Base-by-base conservation (phyloP, 2,888 invertebrate genomes). In the Eretmocerus hayati region DNA sequence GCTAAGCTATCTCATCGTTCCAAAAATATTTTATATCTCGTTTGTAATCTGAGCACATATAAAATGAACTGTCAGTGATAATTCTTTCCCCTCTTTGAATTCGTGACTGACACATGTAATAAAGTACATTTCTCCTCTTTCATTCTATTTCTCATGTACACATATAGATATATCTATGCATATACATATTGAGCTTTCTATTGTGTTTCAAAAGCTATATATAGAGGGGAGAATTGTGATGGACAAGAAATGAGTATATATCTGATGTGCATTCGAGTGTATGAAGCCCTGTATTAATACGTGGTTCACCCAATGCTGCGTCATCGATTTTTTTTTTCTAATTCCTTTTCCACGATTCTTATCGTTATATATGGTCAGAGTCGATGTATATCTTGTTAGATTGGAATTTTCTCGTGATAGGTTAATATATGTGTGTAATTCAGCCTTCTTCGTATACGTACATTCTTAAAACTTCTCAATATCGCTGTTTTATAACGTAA, bases 241-340 rank as follows among this genome's bases (percentile, higher is more conserved):
- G n/a, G n/a, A n/a, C n/a, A n/a, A n/a, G n/a, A n/a, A n/a, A n/a
- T n/a, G n/a, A n/a, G n/a, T n/a, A n/a, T n/a, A n/a, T n/a, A n/a
- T n/a, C n/a, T n/a, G n/a, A n/a, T n/a, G 19, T 16, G 5, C 15
- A 26, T 26, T 9, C 26, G 11, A 26, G 26, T 26, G 26, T 26
- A 11, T 26, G 26, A 9, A 11, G 6, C 8, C 11, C 8, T 26
- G 26, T 26, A 11, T 26, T 6, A 9, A 11, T 26, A 11, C 11
- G 26, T 26, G 26, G 6, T 6, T 11, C 26, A n/a, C n/a, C n/a
- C n/a, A n/a, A n/a, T 40, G 37, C 42, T 20, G 20, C 30, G 38
- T 45, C 44, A 47, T 51, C 51, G 41, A 50, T 50, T 50, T n/a
- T n/a, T n/a, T n/a, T n/a, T n/a, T 46, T 46, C 46, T 42, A 46